These are phyloP conservation scores for Pterostichus niger DNA, from an alignment of 2,888 invertebrate species.

Conservation along the genomic window DNA sequence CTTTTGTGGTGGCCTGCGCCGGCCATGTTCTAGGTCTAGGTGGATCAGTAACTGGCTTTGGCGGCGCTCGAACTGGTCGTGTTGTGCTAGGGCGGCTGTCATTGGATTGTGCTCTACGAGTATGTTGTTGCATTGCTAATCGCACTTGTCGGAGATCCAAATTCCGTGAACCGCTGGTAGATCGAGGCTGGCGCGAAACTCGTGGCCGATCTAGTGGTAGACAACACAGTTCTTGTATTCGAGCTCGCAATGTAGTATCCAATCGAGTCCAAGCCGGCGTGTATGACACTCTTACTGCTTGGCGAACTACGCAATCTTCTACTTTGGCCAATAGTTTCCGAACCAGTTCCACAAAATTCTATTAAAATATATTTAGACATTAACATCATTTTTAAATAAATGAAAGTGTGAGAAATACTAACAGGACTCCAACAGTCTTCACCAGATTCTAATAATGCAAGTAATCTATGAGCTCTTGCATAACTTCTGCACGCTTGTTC, in stretches of 20 bases:
- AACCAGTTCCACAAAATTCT: conserved; percentile 77
- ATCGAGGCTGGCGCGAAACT: conserved; percentile 73
- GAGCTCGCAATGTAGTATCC: conserved; percentile 81
- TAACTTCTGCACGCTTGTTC: conserved; percentile 92
- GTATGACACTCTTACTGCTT: conserved; percentile 83
- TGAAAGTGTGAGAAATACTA: conserved; percentile 65
- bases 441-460: conserved; percentile 69
- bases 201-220: conserved; percentile 76
- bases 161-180: conserved; percentile 73
- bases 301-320: conserved; percentile 85
- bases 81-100: conserved; percentile 69
- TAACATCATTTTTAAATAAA: too few relatives aligned
- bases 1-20: conserved; percentile 59
- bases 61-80: conserved; percentile 35
- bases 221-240: conserved; percentile 83
- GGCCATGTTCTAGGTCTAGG: conserved; percentile 64
- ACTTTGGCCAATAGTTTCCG: conserved; percentile 83
- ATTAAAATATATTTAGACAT: conserved; percentile 29
- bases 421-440: conserved; percentile 74
- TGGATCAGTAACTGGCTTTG: conserved; percentile 59
- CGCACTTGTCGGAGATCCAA: conserved; percentile 77
- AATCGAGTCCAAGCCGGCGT: conserved; percentile 83
- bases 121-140: conserved; percentile 76
- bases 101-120: conserved; percentile 75
- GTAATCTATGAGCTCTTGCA: conserved; percentile 74